Evolutionary conservation across 2,113 vertebrate species (phyloP), one percentile per base, ranked within the genome.

Genomic region (Psophia crepitans): DNA sequence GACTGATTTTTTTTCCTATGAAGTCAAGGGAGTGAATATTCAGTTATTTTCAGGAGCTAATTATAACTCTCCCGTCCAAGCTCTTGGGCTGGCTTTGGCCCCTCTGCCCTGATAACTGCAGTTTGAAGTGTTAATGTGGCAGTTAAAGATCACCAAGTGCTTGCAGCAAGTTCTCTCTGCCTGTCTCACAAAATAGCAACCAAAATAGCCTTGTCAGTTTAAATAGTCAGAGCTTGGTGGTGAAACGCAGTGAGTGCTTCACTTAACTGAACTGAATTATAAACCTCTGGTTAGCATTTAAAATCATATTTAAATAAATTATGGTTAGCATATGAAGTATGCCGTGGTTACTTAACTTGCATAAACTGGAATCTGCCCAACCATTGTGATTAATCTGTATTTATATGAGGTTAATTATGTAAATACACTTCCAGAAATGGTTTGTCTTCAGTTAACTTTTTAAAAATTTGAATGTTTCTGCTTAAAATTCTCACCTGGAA

Each of bases 171-270:
- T 77, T 87, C 26, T 64, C 75, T n/a, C 57, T 51, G 87, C 63
- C 54, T 60, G 46, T 76, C 57, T 78, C 65, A 37, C 78, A 44
- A 63, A 90, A 64, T 8, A 82, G 74, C 69, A 63, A 68, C 90
- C 80, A 68, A 94, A 95, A 97, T 56, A 91, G 86, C 80, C 79
- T 53, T 93, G 97, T 94, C 96, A 71, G 76, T 89, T 96, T 41
- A 35, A 89, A 97, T 87, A 87, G 75, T 16, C 71, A 27, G 83
- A 44, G 54, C n/a, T 33, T 35, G 71, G 79, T 74, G 74, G 77
- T 60, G 75, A 74, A 92, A 91, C 3, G 13, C 48, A 53, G 14
- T 4, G 22, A 2, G 6, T 49, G 69, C 64, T 88, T 86, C 87
- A 66, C 56, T 83, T 87, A 33, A 43, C 73, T 41, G 84, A 88